A percentile compares a stretch with the other conserved stretches of the same genome.
These are phyloP conservation scores for Platycheirus albimanus DNA, from an alignment of 2,888 invertebrate genomes.

Conservation along the genomic window DNA sequence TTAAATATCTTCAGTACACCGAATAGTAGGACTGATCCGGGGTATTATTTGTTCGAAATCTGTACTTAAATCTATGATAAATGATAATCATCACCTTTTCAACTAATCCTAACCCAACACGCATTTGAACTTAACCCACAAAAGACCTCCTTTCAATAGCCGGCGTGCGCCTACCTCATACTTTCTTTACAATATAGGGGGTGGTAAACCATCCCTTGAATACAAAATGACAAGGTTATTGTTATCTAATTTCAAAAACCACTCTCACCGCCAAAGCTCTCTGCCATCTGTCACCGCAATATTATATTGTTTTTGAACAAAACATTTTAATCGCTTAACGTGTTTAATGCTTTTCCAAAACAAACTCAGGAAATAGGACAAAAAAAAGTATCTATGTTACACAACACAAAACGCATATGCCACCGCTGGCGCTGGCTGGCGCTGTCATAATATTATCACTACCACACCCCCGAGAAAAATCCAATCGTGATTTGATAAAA, in stretches of 20 bases:
- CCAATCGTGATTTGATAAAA: neutral
- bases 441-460: too few relatives aligned
- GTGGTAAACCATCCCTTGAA: neutral
- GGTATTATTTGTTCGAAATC: too few relatives aligned
- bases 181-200: neutral
- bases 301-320: neutral
- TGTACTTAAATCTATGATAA: too few relatives aligned
- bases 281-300: slow-evolving; percentile 51
- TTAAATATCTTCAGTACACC: too few relatives aligned
- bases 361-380: neutral
- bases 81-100: too few relatives aligned
- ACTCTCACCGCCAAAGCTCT: neutral
- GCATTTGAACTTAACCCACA: too few relatives aligned
- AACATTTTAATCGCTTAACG: slow-evolving; percentile 43
- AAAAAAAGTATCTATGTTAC: neutral
- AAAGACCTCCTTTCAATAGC: too few relatives aligned
- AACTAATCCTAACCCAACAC: too few relatives aligned
- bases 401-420: neutral
- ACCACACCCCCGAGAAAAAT: neutral
- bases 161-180: too few relatives aligned
- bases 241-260: neutral
- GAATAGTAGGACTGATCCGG: too few relatives aligned
- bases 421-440: too few relatives aligned
- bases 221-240: neutral
- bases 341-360: slow-evolving; percentile 36